Evolutionary conservation across 1,140 invertebrate species (phyloP), one percentile per base, ranked within the genome.

Genomic region (Episyrphus balteatus): DNA sequence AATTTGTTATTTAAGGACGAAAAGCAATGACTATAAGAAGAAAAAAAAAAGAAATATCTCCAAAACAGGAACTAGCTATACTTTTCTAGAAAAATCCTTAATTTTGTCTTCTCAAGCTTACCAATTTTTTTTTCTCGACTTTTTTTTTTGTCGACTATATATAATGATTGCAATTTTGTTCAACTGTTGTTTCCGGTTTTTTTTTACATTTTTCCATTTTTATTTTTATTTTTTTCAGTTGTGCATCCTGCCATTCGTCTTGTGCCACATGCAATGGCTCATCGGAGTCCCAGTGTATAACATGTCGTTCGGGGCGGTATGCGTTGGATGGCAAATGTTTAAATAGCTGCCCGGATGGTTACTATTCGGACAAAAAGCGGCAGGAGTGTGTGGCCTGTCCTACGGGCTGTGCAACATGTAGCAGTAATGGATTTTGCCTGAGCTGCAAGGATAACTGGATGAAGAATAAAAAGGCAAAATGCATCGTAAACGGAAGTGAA

Each of bases 241-340:
- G 88, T 65, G 75, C 78, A 12, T 73, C 77, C 8, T 92, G 89
- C 65, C 82, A 90, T 68, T 59, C 76, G 11, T 79, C 79, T 8
- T 93, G 89, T 66, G 83, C 82, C 53, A 88, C 87, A 2, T 93
- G 89, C 61, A 82, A 77, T 51, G 88, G 86, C 17, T 78, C 81
- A 6, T 77, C 78, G 19, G 79, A 83, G 54, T 75, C 79, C 33
- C 80, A 91, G 48, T 93, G 89, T 68, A 81, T 92, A 33, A 80
- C 81, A 12, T 92, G 89, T 68, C 76, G 75, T 38, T 62, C 75
- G 31, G 80, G 80, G 48, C 71, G 74, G 38, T 86, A 77, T 55
- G 78, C 79, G 32, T 72, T 79, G 51, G 76, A 83, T 55, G 82
- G 81, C 46, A 69, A 74, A 52, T 80, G 78, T 59, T 62, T 79